Conservation (phyloP, 2,888 invertebrate genomes). For the Hydrotaea cyrtoneurina region DNA sequence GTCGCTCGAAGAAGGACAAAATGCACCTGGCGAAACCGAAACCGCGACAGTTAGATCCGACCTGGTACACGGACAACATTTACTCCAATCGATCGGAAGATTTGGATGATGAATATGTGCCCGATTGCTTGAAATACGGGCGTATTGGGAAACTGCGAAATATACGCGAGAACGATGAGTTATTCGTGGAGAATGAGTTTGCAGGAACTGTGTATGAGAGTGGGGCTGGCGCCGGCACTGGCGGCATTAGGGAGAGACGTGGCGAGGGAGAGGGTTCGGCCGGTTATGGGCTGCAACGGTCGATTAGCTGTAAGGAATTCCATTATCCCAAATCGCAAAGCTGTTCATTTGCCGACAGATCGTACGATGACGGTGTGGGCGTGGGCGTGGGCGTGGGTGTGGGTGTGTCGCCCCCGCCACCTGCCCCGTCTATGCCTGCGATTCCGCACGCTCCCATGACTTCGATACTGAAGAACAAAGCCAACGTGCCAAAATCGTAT, state of each 20-base stretch:
- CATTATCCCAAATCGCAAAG: constrained; percentile 80
- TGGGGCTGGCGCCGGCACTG: constrained; percentile 31
- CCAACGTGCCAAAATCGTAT: constrained; percentile 80
- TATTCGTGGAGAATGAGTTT: constrained; percentile 71
- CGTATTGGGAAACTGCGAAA: constrained; percentile 76
- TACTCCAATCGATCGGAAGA: constrained; percentile 81
- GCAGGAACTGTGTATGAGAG: constrained; percentile 47
- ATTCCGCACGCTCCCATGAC: constrained; percentile 69
- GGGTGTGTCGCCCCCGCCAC: constrained; percentile 61
- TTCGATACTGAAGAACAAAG: constrained; percentile 76
- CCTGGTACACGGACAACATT: constrained; percentile 81
- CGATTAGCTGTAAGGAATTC: constrained; percentile 80
- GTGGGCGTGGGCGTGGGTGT: constrained; percentile 70
- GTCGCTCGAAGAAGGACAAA: constrained; percentile 79
- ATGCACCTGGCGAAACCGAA: constrained; percentile 77
- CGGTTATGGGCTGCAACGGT: constrained; percentile 77
- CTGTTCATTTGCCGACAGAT: constrained; percentile 79
- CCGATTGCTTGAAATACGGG: constrained; percentile 78
- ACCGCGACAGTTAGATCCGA: constrained; percentile 79
- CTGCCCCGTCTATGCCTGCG: constrained; percentile 52
- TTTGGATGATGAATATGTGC: constrained; percentile 78
- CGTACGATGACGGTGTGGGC: constrained; percentile 72
- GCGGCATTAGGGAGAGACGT: constrained; percentile 71
- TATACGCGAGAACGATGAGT: constrained; percentile 78
- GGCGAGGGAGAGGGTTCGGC: constrained; percentile 77